Base-by-base conservation (phyloP, 2,888 invertebrate genomes). In the Lingula anatina region DNA sequence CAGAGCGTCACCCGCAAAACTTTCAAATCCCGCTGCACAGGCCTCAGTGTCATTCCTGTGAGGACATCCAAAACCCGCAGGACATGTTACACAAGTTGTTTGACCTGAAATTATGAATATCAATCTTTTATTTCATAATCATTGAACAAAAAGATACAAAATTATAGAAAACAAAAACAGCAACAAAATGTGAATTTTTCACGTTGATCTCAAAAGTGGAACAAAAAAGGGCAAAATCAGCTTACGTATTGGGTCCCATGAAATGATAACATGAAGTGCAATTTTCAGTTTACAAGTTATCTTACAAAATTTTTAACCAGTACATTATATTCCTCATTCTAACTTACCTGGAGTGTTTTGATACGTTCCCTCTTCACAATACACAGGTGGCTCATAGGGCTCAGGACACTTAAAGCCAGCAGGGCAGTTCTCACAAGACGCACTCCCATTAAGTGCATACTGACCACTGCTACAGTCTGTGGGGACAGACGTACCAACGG, bases 371-470 rank as follows among this genome's bases (percentile, higher is more conserved):
- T 53, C 41, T 2, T 55, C 38, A 54, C 68, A 69, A 2, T 46
- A 35, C 7, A 46, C 44, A 7, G 62, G 62, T 0, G 55, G 50
- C 1, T 42, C 44, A 23, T 58, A 51, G 3, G 49, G 46, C 18
- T 24, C 42, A 3, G 50, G 40, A 57, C 70, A 71, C 25, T 45
- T 55, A 21, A 58, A 64, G 9, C 70, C 70, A 2, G 62, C 54
- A 2, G 70, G 69, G 55, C 69, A 70, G 1, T 48, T 47, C n/a
- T 59, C 58, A 52, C 73, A 73, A 12, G 31, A 37, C 7, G 55
- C 27, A 21, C 64, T 56, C 0, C 64, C 68, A 3, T 43, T 51
- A 24, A 53, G 48, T 1, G 71, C 59, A 50, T 67, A 72, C 20
- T 60, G 54, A 1, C 73, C 73, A 5, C 60, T 49, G 0, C 50